Evolutionary conservation across 2,113 vertebrate species (phyloP).

Genomic region (Talpa occidentalis): DNA sequence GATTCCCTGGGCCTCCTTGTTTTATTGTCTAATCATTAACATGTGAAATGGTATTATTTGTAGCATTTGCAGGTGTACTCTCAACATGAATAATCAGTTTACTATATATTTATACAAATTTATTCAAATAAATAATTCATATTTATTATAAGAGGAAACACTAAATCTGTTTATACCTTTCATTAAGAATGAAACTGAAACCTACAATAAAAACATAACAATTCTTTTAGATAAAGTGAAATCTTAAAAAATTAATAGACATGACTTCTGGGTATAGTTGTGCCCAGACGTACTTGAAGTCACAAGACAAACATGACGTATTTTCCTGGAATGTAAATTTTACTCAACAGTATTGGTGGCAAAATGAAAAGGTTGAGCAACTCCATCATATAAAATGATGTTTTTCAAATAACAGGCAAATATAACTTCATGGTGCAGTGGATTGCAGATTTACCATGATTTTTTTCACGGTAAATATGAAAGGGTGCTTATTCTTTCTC

Average conservation of each 20-base stretch:
- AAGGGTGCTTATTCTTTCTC: background rate
- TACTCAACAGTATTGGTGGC: background rate
- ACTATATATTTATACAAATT: background rate
- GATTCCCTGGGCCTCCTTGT: background rate
- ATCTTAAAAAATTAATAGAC: background rate
- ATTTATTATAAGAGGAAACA: background rate
- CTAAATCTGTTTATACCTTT: background rate
- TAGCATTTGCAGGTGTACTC: background rate
- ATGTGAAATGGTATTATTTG: conserved; percentile 17
- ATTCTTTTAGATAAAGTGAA: conserved; percentile 35
- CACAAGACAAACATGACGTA: background rate
- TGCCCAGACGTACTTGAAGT: background rate
- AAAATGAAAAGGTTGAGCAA: background rate
- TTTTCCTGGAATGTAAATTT: background rate
- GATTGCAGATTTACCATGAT: background rate
- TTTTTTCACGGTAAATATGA: conserved; percentile 15
- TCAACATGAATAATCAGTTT: background rate
- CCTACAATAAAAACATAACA: background rate
- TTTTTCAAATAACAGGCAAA: background rate
- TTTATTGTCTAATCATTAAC: background rate
- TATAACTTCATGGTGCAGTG: background rate
- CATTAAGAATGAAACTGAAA: background rate
- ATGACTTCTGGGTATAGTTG: background rate
- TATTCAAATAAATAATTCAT: no score
- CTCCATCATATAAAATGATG: background rate